Evolutionary conservation across 2,888 invertebrate species (phyloP).

Genomic region (Miltochrista miniata): DNA sequence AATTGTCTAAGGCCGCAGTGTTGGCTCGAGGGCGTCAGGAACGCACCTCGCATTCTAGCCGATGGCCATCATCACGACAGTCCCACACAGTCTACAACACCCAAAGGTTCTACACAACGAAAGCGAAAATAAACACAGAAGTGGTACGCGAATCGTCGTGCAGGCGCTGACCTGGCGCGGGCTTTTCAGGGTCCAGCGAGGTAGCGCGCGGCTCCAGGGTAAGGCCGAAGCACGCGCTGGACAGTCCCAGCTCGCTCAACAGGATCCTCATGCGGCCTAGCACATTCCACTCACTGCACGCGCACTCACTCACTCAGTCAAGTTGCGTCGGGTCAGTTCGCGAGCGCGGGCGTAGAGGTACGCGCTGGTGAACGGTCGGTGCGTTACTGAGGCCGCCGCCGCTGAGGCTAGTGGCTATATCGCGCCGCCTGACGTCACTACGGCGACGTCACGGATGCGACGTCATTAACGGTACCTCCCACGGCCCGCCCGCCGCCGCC

Average conservation of each 20-base stretch:
- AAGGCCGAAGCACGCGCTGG: slow-evolving; percentile 81
- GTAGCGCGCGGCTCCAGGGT: slow-evolving; percentile 80
- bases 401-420: slow-evolving; percentile 81
- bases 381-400: slow-evolving; percentile 84
- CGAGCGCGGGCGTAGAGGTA: slow-evolving; percentile 71
- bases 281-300: slow-evolving; percentile 83
- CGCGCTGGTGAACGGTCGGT: slow-evolving; percentile 78
- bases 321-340: slow-evolving; percentile 57
- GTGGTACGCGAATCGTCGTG: slow-evolving; percentile 71
- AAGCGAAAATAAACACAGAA: slow-evolving; percentile 83
- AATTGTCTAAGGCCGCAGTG: slow-evolving; percentile 79
- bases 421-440: slow-evolving; percentile 80
- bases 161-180: slow-evolving; percentile 83
- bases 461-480: slow-evolving; percentile 84
- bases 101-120: slow-evolving; percentile 82
- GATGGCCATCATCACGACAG: slow-evolving; percentile 81
- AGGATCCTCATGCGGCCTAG: slow-evolving; percentile 84
- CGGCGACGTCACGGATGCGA: slow-evolving; percentile 72
- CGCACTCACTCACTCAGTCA: slow-evolving; percentile 78
- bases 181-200: slow-evolving; percentile 77
- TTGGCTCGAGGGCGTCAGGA: slow-evolving; percentile 81
- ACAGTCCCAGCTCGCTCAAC: slow-evolving; percentile 82
- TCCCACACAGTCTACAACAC: slow-evolving; percentile 79
- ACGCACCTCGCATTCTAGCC: slow-evolving; percentile 84
- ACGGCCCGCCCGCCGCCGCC: slow-evolving; percentile 77